phyloP scores from a whole-genome alignment of 2,113 vertebrate species.

The Heterocephalus glaber region DNA sequence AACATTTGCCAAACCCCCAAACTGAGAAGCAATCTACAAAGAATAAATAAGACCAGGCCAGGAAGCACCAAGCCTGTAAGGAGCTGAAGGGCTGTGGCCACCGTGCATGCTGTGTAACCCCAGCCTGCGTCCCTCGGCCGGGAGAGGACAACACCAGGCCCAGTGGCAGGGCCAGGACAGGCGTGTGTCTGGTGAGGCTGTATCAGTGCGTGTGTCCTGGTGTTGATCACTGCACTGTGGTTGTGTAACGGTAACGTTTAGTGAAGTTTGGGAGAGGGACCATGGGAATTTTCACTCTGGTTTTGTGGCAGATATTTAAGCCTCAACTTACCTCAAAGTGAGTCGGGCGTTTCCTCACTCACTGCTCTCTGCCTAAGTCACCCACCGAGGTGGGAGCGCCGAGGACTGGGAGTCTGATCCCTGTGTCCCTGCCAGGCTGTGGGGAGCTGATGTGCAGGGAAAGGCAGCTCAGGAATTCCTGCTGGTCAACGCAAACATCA shows the following conservation, averaged over 20 bases:
- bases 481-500: neutral
- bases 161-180: too few relatives aligned
- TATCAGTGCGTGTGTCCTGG: neutral
- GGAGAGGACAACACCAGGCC: neutral
- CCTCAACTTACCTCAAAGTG: neutral
- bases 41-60: neutral
- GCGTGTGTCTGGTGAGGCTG: accelerated
- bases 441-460: neutral
- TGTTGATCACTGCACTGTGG: neutral
- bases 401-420: neutral
- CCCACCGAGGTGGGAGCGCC: neutral
- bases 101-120: accelerated
- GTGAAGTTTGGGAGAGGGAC: neutral
- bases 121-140: too few relatives aligned
- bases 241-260: accelerated
- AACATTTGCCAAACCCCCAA: neutral
- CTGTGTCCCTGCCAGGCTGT: neutral
- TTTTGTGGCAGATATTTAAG: neutral
- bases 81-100: accelerated
- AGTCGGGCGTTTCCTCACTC: neutral
- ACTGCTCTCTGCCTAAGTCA: neutral
- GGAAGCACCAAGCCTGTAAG: neutral
- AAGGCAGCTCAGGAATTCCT: neutral
- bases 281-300: neutral
- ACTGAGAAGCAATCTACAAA: neutral